A percentile compares a stretch with the other conserved stretches of the same genome.
phyloP scores from a whole-genome alignment of 2,113 vertebrate species.

The Phrynosoma platyrhinos region DNA sequence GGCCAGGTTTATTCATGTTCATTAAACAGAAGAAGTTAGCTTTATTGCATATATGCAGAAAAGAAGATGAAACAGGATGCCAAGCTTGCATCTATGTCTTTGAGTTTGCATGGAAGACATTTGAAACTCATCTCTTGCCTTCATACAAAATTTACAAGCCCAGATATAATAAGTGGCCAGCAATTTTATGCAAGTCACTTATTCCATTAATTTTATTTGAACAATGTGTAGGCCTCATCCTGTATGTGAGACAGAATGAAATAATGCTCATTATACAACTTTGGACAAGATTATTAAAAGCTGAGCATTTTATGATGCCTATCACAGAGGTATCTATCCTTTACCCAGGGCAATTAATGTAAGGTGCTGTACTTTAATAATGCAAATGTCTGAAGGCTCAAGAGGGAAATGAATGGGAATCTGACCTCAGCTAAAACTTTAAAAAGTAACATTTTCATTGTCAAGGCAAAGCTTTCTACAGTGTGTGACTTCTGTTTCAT shows the following conservation, averaged over 20 bases:
- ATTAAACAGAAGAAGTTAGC: conserved; percentile 37
- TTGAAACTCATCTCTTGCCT: conserved; percentile 17
- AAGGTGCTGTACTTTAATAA: conserved; percentile 48
- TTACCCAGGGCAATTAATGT: conserved; percentile 29
- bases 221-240: not conserved
- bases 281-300: conserved; percentile 51
- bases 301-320: conserved; percentile 29
- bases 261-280: conserved; percentile 37
- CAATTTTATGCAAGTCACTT: conserved; percentile 37
- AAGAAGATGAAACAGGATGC: not conserved
- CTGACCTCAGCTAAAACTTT: conserved; percentile 18
- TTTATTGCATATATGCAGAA: not conserved
- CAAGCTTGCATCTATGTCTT: not conserved
- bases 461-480: conserved; percentile 12
- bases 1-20: conserved; percentile 36
- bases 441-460: conserved; percentile 33
- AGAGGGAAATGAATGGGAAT: conserved; percentile 21
- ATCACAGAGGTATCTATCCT: conserved; percentile 19
- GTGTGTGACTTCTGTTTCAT: conserved; percentile 54
- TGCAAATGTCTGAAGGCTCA: conserved; percentile 34
- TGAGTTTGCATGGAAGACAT: not conserved
- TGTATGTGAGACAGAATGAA: conserved; percentile 32
- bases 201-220: conserved; percentile 54
- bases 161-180: conserved; percentile 30
- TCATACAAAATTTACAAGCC: conserved; percentile 55